Base-by-base conservation (phyloP, 2,113 vertebrate species). In the Cathartes aura region DNA sequence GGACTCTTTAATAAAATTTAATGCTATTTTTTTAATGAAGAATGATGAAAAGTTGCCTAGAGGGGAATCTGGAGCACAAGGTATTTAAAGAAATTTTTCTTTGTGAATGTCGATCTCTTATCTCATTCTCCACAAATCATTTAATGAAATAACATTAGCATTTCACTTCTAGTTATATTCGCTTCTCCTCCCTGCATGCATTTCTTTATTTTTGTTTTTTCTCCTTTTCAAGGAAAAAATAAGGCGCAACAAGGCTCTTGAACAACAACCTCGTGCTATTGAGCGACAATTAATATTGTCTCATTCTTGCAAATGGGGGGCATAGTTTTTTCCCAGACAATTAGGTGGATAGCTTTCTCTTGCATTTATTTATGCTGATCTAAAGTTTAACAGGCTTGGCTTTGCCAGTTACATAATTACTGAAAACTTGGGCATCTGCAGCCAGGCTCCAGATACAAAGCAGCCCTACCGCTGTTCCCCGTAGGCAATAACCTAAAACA, bases 81-180 rank as follows among this genome's bases (percentile, higher is more conserved):
- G 93, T 98, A 98, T 98, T 98, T 98, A 96, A 98, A 97, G 87
- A 98, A 98, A 98, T 97, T 96, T 94, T 98, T 98, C 96, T 97
- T 96, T 94, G 94, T 96, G 93, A 95, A 96, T 96, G 87, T 93
- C 11, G 73, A 98, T 98, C 87, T 94, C 82, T 93, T 97, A 94
- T 97, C 96, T 97, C 95, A 73, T 90, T 95, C 91, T 96, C 63
- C 80, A 97, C 96, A 97, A 98, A 97, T 98, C 95, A 97, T 97
- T 97, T 97, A 97, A 96, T 94, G 97, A 97, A 98, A 98, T 92
- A 96, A 97, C 94, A 98, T 98, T 97, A 98, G 82, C 96, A 95
- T 98, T 98, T 98, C 82, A 98, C 82, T 98, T 81, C 93, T 86
- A 92, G 90, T 89, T 72, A 70, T 95, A 63, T 81, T 91, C 3